phyloP scores from a whole-genome alignment of 1,140 invertebrate genomes.

The Lasioglossum albipes region DNA sequence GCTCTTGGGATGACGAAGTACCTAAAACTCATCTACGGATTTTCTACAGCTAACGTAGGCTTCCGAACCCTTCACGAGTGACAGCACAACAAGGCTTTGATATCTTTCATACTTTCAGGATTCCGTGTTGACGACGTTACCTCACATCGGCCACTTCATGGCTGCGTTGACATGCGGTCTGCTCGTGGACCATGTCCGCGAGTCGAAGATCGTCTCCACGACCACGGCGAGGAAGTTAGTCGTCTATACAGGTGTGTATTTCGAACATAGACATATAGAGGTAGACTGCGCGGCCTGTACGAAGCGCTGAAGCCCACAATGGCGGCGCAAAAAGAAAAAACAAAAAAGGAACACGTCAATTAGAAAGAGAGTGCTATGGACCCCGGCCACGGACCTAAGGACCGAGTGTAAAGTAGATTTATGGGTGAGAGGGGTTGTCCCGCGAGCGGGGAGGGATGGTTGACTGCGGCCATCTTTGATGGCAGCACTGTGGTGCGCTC shows the following conservation, averaged over 20 bases:
- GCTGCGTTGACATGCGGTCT: conserved; percentile 82
- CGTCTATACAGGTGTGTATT: conserved; percentile 81
- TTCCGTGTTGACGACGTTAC: conserved; percentile 81
- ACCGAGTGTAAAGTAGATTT: too few species aligned
- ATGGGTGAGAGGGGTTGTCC: too few species aligned
- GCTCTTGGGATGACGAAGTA: conserved; percentile 83
- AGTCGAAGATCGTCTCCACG: conserved; percentile 81
- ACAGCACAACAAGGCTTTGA: not conserved
- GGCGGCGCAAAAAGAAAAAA: too few species aligned
- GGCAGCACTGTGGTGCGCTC: too few species aligned
- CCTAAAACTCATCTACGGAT: conserved; percentile 82
- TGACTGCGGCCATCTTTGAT: too few species aligned
- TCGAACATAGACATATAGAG: too few species aligned
- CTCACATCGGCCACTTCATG: conserved; percentile 82
- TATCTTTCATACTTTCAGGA: conserved; percentile 72
- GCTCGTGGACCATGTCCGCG: conserved; percentile 81
- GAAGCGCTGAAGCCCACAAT: too few species aligned
- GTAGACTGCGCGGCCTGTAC: too few species aligned
- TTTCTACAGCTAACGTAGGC: conserved; percentile 82
- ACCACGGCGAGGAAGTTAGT: conserved; percentile 83
- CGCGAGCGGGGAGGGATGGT: too few species aligned
- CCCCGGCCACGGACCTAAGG: too few species aligned
- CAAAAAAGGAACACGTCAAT: too few species aligned
- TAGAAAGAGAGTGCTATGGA: too few species aligned
- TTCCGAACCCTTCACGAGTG: not conserved